Percentiles rank a stretch among this genome's conserved stretches.
phyloP scores from a whole-genome alignment of 1,140 invertebrate species.

The Eupeodes corollae region DNA sequence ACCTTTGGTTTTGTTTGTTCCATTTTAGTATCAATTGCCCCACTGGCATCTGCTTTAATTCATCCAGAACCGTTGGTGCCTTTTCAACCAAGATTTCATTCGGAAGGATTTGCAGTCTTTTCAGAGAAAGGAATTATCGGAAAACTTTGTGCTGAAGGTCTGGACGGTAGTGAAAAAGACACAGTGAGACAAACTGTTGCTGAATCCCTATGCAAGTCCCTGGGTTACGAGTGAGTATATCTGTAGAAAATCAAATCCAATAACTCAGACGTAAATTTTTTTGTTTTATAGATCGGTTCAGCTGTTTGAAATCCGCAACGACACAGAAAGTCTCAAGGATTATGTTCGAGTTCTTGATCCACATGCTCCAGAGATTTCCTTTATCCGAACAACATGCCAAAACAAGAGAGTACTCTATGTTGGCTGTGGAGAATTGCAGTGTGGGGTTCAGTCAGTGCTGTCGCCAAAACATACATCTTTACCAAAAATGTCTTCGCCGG shows the following conservation, averaged over 20 bases:
- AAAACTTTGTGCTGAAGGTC: slow-evolving; percentile 67
- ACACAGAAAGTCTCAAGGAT: slow-evolving; percentile 42
- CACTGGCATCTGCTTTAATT: slow-evolving; percentile 47
- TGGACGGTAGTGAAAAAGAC: slow-evolving; percentile 39
- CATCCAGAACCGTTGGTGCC: slow-evolving; percentile 47
- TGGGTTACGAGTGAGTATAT: slow-evolving; percentile 57
- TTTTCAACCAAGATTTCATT: slow-evolving; percentile 52
- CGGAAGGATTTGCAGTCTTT: slow-evolving; percentile 68
- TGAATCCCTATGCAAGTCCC: slow-evolving; percentile 59
- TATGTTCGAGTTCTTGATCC: slow-evolving; percentile 73
- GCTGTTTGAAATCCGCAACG: slow-evolving; percentile 43
- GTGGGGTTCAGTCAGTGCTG: slow-evolving; percentile 60
- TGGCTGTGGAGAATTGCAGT: slow-evolving; percentile 64
- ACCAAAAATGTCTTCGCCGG: slow-evolving; percentile 56
- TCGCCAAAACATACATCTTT: slow-evolving; percentile 41
- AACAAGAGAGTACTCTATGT: slow-evolving; percentile 69
- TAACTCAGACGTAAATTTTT: neutral
- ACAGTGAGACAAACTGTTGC: slow-evolving; percentile 52
- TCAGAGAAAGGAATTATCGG: slow-evolving; percentile 69
- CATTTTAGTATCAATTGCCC: slow-evolving; percentile 58
- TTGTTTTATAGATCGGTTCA: slow-evolving; percentile 39
- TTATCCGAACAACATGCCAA: slow-evolving; percentile 60
- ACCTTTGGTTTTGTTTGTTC: slow-evolving; percentile 1
- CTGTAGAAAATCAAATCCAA: neutral
- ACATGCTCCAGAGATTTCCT: slow-evolving; percentile 65